These are phyloP conservation scores for Centruroides sculpturatus DNA, from an alignment of 1,140 invertebrate genomes.

Conservation along the genomic window DNA sequence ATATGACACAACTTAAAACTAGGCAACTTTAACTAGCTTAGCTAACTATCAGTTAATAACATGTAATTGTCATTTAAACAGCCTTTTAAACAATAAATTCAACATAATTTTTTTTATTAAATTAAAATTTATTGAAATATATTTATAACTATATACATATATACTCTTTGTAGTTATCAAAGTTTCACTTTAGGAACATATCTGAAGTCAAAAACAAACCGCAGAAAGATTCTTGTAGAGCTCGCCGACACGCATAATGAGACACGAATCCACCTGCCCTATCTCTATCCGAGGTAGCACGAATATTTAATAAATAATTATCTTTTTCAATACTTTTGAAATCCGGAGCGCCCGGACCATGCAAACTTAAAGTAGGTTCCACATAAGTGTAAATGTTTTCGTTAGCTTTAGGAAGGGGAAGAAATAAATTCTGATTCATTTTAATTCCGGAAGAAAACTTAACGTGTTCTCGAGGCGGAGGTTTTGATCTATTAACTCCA, in stretches of 20 bases:
- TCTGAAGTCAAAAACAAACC: conserved; percentile 48
- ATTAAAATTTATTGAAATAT: too few species aligned
- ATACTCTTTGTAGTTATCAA: too few species aligned
- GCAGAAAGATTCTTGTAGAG: conserved; percentile 75
- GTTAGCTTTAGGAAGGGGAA: conserved; percentile 52
- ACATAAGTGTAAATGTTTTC: conserved; percentile 56
- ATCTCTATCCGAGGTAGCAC: conserved; percentile 51
- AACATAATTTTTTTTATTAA: too few species aligned
- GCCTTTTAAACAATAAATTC: too few species aligned
- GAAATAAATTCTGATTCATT: conserved; percentile 21
- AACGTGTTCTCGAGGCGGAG: conserved; percentile 9
- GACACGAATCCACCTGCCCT: conserved; percentile 75
- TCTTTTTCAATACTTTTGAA: conserved; percentile 43
- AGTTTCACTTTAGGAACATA: too few species aligned
- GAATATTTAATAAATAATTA: conserved; percentile 63
- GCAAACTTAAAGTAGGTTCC: conserved; percentile 36
- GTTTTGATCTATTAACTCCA: too few species aligned
- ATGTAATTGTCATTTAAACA: too few species aligned
- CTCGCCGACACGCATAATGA: conserved; percentile 65
- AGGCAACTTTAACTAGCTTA: too few species aligned
- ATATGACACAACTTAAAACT: too few species aligned
- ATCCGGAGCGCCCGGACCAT: conserved; percentile 57
- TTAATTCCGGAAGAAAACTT: conserved; percentile 28
- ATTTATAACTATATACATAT: too few species aligned
- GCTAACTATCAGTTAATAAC: too few species aligned